Evolutionary conservation across 2,888 invertebrate genomes (phyloP), one percentile per base, ranked within the genome.

Genomic region (Allophyes oxyacanthae): DNA sequence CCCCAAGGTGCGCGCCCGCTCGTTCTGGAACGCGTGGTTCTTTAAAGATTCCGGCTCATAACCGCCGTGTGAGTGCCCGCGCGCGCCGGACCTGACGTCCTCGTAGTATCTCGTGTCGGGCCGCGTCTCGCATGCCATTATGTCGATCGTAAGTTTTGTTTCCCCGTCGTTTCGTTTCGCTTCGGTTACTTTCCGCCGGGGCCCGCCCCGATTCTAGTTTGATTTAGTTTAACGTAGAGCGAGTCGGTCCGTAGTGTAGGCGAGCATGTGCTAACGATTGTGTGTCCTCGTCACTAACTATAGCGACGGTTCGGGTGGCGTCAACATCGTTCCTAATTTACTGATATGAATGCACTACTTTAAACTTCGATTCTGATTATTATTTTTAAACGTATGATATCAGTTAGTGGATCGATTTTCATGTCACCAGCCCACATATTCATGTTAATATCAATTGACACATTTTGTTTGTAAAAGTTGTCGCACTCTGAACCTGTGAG

Each of bases 1-100:
- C 85, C 81, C 86, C 85, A 96, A 97, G 96, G 96, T 97, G 96
- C 96, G 97, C 89, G 84, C 90, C 81, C 95, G 95, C 88, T 95
- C 95, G 90, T 96, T 96, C 95, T 96, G 96, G 96, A 95, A 94
- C 93, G 50, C 75, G 63, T 90, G 87, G 88, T 90, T 95, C 95
- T 94, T 94, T 92, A 95, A 94, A 87, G 94, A 95, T 77, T 78
- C 82, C 77, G 77, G 77, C 75, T 71, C 75, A 56, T 75, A 75
- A 55, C 34, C 54, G 60, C 63, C 72, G 75, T 49, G 64, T 42
- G 68, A 64, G 70, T 65, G 67, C 67, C 72, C 67, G 66, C 68
- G 72, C 72, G 65, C 67, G 72, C 59, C 72, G 66, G 66, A 71
- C 66, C 66, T 46, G 46, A 54, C 65, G 66, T 52, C 53, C 53